Conservation (phyloP, 1,140 invertebrate species). For the Bombus turneri region DNA sequence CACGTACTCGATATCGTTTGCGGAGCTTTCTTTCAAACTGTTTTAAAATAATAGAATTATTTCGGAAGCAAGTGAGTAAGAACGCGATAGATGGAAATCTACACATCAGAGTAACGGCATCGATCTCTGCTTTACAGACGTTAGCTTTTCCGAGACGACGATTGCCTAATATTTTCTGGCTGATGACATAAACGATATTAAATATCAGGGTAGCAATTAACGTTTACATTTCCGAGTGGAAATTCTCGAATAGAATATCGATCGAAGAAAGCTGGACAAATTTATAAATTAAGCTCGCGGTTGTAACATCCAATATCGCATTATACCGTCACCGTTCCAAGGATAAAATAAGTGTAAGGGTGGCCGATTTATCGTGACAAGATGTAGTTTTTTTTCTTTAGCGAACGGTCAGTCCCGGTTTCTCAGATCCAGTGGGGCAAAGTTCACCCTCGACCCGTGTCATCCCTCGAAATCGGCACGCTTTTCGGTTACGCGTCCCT, state of each 20-base stretch:
- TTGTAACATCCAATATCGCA: too few relatives aligned
- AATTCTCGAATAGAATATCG: background rate
- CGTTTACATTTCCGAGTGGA: too few relatives aligned
- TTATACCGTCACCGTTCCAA: background rate
- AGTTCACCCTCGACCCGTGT: constrained; percentile 3
- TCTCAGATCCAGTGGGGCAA: too few relatives aligned
- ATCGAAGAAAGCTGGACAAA: background rate
- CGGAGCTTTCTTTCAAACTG: background rate
- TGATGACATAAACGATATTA: background rate
- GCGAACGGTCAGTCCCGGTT: background rate
- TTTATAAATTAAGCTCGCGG: background rate
- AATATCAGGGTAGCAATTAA: background rate
- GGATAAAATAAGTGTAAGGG: background rate
- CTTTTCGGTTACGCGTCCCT: background rate
- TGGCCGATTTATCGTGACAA: background rate
- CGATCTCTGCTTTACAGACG: too few relatives aligned
- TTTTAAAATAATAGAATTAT: background rate
- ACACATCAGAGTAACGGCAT: too few relatives aligned
- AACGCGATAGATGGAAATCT: background rate
- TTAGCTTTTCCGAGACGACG: too few relatives aligned
- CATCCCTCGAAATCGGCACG: background rate
- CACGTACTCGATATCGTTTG: background rate
- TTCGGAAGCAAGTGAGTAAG: background rate
- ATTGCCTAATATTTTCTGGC: too few relatives aligned
- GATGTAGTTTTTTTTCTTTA: background rate